phyloP scores from a whole-genome alignment of 1,140 invertebrate genomes.

The Aphidius gifuensis region DNA sequence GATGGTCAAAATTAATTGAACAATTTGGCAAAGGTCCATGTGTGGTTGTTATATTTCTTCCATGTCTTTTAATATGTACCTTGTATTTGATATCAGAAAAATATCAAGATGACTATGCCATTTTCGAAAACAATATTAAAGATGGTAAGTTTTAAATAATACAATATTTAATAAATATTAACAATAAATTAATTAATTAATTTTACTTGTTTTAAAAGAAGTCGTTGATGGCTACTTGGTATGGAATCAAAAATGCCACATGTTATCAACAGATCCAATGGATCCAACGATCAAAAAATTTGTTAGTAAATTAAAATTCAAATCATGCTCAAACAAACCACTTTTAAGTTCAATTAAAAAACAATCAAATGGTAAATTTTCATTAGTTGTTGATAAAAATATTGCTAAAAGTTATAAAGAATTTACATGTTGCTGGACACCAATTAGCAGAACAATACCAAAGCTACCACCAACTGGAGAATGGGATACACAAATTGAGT shows the following conservation, averaged over 20 bases:
- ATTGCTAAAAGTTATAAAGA: conserved; percentile 36
- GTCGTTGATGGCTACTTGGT: conserved; percentile 60
- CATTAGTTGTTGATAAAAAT: conserved; percentile 38
- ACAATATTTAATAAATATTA: neutral
- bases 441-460: conserved; percentile 44
- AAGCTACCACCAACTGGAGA: conserved; percentile 31
- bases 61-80: conserved; percentile 39
- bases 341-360: conserved; percentile 52
- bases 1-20: conserved; percentile 33
- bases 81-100: conserved; percentile 39
- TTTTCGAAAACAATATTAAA: conserved; percentile 25
- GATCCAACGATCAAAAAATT: conserved; percentile 63
- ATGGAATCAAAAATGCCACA: conserved; percentile 66
- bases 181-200: neutral
- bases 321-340: conserved; percentile 56
- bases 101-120: conserved; percentile 31
- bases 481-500: conserved; percentile 55
- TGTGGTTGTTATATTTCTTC: conserved; percentile 38
- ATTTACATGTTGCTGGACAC: conserved; percentile 57
- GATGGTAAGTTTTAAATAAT: conserved; percentile 14
- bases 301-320: conserved; percentile 58
- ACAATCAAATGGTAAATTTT: conserved; percentile 42
- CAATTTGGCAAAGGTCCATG: conserved; percentile 37
- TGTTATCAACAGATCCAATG: conserved; percentile 67
- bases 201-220: conserved; percentile 26